These are phyloP conservation scores for Spicauda simplicius DNA, from an alignment of 2,888 invertebrate genomes.

Conservation along the genomic window DNA sequence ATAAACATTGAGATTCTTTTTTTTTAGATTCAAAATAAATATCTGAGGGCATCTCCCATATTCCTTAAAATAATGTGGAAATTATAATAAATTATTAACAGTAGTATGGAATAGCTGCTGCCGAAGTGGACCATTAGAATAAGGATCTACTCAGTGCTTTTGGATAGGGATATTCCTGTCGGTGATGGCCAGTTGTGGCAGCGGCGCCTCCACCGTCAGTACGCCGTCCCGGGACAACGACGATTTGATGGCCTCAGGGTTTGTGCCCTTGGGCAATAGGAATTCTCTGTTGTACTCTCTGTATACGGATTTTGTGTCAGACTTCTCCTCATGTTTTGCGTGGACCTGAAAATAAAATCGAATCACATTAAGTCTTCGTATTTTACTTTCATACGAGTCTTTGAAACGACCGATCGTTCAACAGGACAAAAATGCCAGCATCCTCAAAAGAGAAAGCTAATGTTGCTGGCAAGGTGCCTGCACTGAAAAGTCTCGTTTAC, in stretches of 20 bases:
- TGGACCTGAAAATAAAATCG: conserved; percentile 89
- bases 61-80: conserved; percentile 75
- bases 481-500: conserved; percentile 16
- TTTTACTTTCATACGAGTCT: conserved; percentile 2
- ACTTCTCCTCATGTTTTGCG: conserved; percentile 99
- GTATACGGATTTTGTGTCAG: conserved; percentile 98
- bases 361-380: conserved; percentile 3
- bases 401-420: background rate
- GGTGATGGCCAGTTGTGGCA: conserved; percentile 93
- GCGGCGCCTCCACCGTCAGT: conserved; percentile 97
- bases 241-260: conserved; percentile 97
- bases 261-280: conserved; percentile 97
- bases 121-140: conserved; percentile 51
- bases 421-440: background rate
- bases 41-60: conserved; percentile 68
- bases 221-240: conserved; percentile 98
- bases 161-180: conserved; percentile 94
- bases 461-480: conserved; percentile 28
- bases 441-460: conserved; percentile 13
- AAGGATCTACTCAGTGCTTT: conserved; percentile 72
- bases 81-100: conserved; percentile 83
- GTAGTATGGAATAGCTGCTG: conserved; percentile 81
- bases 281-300: conserved; percentile 99
- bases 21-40: conserved; percentile 75
- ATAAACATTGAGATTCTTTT: conserved; percentile 79